A percentile compares a stretch with the other conserved stretches of the same genome.
Conservation (phyloP, 2,113 vertebrate species). For the Hiodon tergisus region DNA sequence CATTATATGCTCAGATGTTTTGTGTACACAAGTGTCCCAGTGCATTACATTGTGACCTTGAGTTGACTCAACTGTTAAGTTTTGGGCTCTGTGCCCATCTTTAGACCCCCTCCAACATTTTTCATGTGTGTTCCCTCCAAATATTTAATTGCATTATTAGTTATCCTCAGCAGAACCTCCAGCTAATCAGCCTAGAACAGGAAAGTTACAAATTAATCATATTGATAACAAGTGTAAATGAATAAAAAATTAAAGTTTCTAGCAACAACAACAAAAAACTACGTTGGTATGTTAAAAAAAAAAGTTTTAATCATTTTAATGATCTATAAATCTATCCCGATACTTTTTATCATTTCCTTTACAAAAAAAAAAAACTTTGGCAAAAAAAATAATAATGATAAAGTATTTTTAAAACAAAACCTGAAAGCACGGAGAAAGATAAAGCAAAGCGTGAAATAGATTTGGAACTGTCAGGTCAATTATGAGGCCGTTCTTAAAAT, state of each 20-base stretch:
- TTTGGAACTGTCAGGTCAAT: conserved; percentile 41
- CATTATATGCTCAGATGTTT: conserved; percentile 19
- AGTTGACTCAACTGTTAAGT: conserved; percentile 18
- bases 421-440: conserved; percentile 5
- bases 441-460: conserved; percentile 7
- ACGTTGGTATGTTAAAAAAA: too few relatives aligned
- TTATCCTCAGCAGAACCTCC: neutral
- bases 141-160: conserved; percentile 10
- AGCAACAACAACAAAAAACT: too few relatives aligned
- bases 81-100: conserved; percentile 14
- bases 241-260: conserved; percentile 14
- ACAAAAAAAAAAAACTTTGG: too few relatives aligned
- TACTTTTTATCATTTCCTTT: too few relatives aligned
- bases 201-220: too few relatives aligned
- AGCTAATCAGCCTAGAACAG: neutral
- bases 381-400: too few relatives aligned
- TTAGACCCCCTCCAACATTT: conserved; percentile 20
- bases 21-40: conserved; percentile 16
- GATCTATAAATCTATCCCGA: too few relatives aligned
- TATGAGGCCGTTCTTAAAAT: conserved; percentile 47
- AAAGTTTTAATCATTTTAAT: too few relatives aligned
- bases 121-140: conserved; percentile 22
- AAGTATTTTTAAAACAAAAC: too few relatives aligned
- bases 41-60: neutral
- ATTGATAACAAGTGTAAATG: neutral